Conservation (phyloP, 2,113 vertebrate genomes). For the Balaenoptera acutorostrata region DNA sequence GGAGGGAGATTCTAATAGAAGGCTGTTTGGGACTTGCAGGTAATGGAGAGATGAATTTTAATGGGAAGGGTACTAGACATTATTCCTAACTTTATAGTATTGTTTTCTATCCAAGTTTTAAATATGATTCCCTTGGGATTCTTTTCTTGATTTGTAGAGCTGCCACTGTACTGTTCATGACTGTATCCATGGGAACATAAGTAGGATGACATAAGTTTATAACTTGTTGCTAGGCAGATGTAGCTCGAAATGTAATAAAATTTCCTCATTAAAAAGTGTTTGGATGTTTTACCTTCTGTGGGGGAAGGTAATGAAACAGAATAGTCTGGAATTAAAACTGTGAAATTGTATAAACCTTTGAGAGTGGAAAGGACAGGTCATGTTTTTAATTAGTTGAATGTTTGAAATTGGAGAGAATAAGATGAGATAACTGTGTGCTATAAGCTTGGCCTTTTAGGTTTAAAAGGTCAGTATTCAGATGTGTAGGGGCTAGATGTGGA, state of each 20-base stretch:
- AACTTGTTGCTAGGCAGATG: slow-evolving; percentile 83
- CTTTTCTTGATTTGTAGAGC: slow-evolving; percentile 74
- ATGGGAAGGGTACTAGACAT: slow-evolving; percentile 21
- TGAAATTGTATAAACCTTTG: background rate
- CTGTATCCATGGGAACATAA: slow-evolving; percentile 84
- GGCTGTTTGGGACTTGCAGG: background rate
- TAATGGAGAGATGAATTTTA: background rate
- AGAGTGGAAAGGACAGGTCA: background rate
- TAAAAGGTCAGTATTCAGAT: background rate
- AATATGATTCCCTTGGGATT: slow-evolving; percentile 72
- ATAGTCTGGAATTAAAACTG: background rate
- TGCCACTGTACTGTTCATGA: slow-evolving; percentile 67
- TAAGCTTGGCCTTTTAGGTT: background rate
- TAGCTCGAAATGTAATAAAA: slow-evolving; percentile 68
- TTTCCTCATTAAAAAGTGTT: slow-evolving; percentile 58
- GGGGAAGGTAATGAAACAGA: background rate
- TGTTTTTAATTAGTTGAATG: slow-evolving; percentile 12
- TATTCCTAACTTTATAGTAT: background rate
- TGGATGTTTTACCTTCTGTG: slow-evolving; percentile 1
- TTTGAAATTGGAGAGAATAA: background rate
- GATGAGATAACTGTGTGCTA: background rate
- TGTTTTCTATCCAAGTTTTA: slow-evolving; percentile 71
- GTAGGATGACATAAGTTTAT: slow-evolving; percentile 79
- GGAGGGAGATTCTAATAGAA: background rate
- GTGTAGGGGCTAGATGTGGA: background rate